Percentiles rank a stretch among this genome's conserved stretches.
Evolutionary conservation across 1,140 invertebrate genomes (phyloP).

Genomic region (Solenopsis invicta): DNA sequence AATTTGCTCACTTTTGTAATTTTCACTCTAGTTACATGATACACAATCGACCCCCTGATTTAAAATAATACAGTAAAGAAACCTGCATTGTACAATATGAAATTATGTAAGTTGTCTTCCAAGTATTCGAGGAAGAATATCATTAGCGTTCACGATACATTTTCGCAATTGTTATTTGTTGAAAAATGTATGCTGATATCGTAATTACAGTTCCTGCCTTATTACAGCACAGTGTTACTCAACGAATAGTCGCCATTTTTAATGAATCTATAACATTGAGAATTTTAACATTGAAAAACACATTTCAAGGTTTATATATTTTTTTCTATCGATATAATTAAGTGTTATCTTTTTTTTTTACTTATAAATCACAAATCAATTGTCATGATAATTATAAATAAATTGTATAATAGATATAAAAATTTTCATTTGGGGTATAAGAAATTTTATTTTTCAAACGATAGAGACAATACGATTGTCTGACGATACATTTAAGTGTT

Average conservation of each 20-base stretch:
- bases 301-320: neutral
- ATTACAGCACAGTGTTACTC: neutral
- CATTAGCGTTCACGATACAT: neutral
- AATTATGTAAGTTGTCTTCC: constrained; percentile 1
- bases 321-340: neutral
- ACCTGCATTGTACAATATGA: constrained; percentile 6
- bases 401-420: neutral
- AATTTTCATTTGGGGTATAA: neutral
- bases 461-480: neutral
- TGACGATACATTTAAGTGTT: neutral
- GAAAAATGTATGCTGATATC: constrained; percentile 10
- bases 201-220: neutral
- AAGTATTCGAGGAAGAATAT: neutral
- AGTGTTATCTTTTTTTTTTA: no score
- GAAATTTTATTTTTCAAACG: neutral
- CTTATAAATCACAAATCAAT: neutral
- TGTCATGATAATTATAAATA: neutral
- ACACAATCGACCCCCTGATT: no score
- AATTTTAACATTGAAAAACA: neutral
- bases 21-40: no score
- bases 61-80: constrained; percentile 6
- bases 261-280: neutral
- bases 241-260: constrained; percentile 12
- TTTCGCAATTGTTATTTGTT: neutral
- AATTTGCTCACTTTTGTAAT: no score